These are phyloP conservation scores for Phylloscopus whistleri DNA, from an alignment of 2,113 vertebrate species.

Conservation along the genomic window DNA sequence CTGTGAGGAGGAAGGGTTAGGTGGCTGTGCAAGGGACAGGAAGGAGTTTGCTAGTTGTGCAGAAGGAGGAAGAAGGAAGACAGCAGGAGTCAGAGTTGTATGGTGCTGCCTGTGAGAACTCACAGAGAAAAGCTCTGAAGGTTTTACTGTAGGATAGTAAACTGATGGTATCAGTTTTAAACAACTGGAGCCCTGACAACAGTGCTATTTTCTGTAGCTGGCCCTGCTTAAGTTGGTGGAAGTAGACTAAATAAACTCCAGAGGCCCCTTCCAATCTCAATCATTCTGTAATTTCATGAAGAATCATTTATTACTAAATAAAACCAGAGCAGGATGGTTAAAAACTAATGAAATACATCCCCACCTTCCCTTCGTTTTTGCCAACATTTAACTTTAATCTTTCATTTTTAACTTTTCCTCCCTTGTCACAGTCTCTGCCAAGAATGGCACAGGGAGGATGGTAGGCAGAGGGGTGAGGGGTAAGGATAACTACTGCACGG, in stretches of 20 bases:
- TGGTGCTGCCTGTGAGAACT: neutral
- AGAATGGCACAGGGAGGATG: neutral
- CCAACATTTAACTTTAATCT: neutral
- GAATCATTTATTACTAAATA: neutral
- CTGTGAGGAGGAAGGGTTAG: neutral
- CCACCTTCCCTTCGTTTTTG: neutral
- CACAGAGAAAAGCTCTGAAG: neutral
- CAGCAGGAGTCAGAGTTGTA: neutral
- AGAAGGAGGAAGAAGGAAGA: neutral
- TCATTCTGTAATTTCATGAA: neutral
- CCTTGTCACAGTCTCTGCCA: neutral
- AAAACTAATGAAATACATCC: neutral
- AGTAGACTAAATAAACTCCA: neutral
- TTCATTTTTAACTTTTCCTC: neutral
- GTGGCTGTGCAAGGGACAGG: too few species aligned
- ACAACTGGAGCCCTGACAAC: neutral
- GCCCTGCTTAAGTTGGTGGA: neutral
- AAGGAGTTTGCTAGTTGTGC: too few species aligned
- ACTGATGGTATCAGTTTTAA: neutral
- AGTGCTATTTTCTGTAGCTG: neutral
- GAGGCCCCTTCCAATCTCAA: neutral
- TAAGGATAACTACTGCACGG: neutral
- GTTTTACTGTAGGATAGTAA: neutral
- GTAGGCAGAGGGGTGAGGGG: rapidly evolving
- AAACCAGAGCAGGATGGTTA: neutral